Evolutionary conservation across 1,140 invertebrate species (phyloP).

Genomic region (Drosophila subpulchrella): DNA sequence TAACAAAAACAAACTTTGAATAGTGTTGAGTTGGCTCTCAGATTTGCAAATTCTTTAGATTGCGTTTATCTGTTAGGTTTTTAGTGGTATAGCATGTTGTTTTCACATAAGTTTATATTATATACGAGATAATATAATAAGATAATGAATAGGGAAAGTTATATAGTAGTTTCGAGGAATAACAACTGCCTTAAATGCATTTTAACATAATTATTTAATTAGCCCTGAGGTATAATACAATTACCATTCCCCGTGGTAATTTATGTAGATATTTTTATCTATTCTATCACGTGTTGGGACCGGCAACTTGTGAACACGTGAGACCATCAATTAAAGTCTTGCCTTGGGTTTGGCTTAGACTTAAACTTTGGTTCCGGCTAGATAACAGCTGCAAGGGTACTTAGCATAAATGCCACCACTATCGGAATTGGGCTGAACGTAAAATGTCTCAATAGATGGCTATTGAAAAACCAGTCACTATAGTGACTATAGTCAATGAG

Average conservation of each 20-base stretch:
- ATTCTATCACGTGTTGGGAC: slow-evolving; percentile 22
- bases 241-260: slow-evolving; percentile 1
- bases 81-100: slow-evolving; percentile 23
- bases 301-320: slow-evolving; percentile 14
- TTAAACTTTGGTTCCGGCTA: slow-evolving; percentile 22
- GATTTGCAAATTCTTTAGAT: slow-evolving; percentile 41
- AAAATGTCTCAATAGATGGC: slow-evolving; percentile 1
- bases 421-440: slow-evolving; percentile 31
- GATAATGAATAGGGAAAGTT: slow-evolving; percentile 26
- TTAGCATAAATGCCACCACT: slow-evolving; percentile 9
- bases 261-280: slow-evolving; percentile 13
- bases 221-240: neutral
- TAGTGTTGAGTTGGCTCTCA: slow-evolving; percentile 40
- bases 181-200: neutral
- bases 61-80: slow-evolving; percentile 44
- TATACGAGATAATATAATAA: slow-evolving; percentile 10
- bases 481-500: neutral
- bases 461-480: slow-evolving; percentile 21
- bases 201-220: slow-evolving; percentile 10
- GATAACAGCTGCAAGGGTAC: slow-evolving; percentile 36
- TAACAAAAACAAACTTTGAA: slow-evolving; percentile 47
- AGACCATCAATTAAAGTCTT: slow-evolving; percentile 44
- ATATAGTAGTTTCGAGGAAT: neutral
- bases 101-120: slow-evolving; percentile 30
- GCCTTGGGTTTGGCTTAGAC: slow-evolving; percentile 10